A percentile compares a stretch with the other conserved stretches of the same genome.
phyloP scores from a whole-genome alignment of 2,888 invertebrate genomes.

The Troglohyphantes excavatus region DNA sequence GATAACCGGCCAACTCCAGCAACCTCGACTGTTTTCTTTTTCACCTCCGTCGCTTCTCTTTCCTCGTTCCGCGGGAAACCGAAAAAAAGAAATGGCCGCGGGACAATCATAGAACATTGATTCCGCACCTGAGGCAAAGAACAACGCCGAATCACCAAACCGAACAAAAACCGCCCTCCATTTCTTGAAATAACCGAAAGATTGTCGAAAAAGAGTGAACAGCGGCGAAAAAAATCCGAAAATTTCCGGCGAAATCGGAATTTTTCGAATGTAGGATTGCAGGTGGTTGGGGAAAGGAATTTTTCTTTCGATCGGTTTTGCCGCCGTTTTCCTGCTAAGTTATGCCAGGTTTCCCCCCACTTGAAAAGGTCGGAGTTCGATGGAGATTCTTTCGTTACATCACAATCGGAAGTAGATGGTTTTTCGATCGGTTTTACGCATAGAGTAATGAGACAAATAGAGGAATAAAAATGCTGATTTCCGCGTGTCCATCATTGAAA shows the following conservation, averaged over 20 bases:
- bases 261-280: constrained; percentile 21
- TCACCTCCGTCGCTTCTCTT: constrained; percentile 3
- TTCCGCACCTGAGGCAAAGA: constrained; percentile 72
- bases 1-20: constrained; percentile 35
- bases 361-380: constrained; percentile 34
- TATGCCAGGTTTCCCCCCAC: constrained; percentile 39
- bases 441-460: too few relatives aligned
- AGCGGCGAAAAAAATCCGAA: neutral
- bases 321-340: constrained; percentile 34
- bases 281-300: constrained; percentile 42
- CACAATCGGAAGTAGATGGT: too few relatives aligned
- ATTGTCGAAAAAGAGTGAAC: constrained; percentile 12
- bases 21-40: constrained; percentile 9
- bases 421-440: too few relatives aligned
- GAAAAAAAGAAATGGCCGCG: constrained; percentile 38
- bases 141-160: constrained; percentile 15
- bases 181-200: neutral
- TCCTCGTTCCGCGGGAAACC: constrained; percentile 49
- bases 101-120: constrained; percentile 24
- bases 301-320: constrained; percentile 46
- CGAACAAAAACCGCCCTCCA: neutral
- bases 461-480: too few relatives aligned
- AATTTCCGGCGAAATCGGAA: neutral
- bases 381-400: neutral
- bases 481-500: too few relatives aligned